A percentile compares a stretch with the other conserved stretches of the same genome.
phyloP scores from a whole-genome alignment of 2,797 vertebrate species.

The Neosilurus hyrtlii region DNA sequence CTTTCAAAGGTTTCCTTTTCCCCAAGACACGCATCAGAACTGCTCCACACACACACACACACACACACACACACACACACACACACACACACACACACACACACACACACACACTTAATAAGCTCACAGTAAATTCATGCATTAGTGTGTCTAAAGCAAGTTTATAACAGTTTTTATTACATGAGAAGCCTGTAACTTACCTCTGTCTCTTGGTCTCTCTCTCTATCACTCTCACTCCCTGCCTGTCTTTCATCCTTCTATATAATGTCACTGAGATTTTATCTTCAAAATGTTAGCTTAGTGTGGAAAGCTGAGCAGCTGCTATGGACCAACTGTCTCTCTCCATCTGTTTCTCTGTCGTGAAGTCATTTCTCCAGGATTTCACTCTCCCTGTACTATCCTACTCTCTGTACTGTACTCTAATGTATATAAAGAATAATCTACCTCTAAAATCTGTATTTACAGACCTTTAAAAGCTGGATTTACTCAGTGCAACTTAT shows the following conservation, averaged over 20 bases:
- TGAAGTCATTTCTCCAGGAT: background rate
- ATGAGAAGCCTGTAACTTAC: no score
- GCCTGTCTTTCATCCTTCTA: background rate
- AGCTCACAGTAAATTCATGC: background rate
- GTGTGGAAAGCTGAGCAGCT: constrained; percentile 17
- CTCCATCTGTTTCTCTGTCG: constrained; percentile 11
- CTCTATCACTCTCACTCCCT: background rate
- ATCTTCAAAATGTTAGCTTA: background rate
- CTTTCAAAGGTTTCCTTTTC: constrained; percentile 7
- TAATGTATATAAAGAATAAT: no score
- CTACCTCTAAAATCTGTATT: no score
- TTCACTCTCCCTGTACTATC: background rate
- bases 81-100: background rate
- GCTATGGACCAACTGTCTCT: constrained; percentile 27
- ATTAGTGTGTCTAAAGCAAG: background rate
- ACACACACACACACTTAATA: background rate
- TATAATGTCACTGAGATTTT: background rate
- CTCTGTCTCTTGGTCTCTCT: background rate
- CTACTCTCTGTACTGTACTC: background rate
- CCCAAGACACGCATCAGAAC: background rate
- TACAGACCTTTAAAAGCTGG: no score
- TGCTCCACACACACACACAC: background rate
- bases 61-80: background rate
- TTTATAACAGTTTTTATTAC: background rate
- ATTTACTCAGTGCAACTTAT: no score